Evolutionary conservation across 2,113 vertebrate species (phyloP), one percentile per base, ranked within the genome.

Genomic region (Python bivittatus): DNA sequence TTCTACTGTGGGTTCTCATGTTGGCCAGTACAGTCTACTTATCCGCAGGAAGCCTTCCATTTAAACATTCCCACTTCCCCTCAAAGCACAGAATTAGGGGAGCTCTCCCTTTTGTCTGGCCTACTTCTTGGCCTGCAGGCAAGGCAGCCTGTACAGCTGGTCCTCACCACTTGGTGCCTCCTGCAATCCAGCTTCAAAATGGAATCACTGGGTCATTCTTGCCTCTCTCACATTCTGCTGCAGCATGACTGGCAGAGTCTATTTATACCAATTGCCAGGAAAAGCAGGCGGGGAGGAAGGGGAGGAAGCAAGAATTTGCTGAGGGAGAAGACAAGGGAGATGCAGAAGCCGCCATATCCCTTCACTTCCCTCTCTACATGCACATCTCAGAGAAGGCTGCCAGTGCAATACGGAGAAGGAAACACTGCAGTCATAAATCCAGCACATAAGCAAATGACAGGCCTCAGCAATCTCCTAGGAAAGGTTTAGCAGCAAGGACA

Each of bases 241-340:
- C 44, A 13, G 89, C 53, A 3, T 84, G 87, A 83, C 53, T 68
- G 84, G 84, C 64, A 53, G 64, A 29, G 83, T 93, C 92, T 93
- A 93, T 93, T 93, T 93, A 88, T 93, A 93, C 60, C 79, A 29
- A 12, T 20, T 12, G 61, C 64, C n/a, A 27, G 61, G 57, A 23
- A 90, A 56, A 86, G 60, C 38, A 20, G 25, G n/a, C 3, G 29
- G 17, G 25, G 20, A 68, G 44, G 60, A 5, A 61, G 17, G 60
- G 7, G 42, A 52, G 29, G 52, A 64, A 9, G 25, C 27, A 22
- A 33, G 90, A 54, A 22, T 42, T 25, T 48, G 87, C n/a, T 0
- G 44, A 33, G 9, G 12, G 12, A 42, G 17, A 42, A 68, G 42
- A 44, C 22, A 1, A 57, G 13, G 48, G 56, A 25, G 61, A 83